These are phyloP conservation scores for Anneissia japonica DNA, from an alignment of 35 echinoderm and acorn worm genomes.

Conservation along the genomic window DNA sequence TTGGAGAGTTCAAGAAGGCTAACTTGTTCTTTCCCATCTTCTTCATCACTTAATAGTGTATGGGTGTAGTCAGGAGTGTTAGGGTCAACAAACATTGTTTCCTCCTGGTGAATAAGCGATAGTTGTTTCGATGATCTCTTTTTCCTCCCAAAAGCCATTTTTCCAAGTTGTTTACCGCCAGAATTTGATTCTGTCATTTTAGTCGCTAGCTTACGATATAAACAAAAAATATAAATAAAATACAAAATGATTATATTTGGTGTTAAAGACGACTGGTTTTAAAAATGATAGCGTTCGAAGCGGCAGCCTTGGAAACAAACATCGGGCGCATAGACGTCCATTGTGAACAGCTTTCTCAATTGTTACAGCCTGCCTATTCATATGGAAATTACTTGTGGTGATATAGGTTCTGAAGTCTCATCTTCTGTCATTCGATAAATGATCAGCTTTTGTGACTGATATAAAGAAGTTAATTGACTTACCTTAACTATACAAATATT, in stretches of 20 bases:
- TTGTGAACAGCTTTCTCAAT: not conserved
- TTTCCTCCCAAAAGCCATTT: not conserved
- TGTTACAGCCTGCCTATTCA: not conserved
- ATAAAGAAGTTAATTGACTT: not conserved
- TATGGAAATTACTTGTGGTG: constrained; percentile 2
- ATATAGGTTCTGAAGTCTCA: no score
- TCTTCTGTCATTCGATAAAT: not conserved
- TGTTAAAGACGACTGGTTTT: no score
- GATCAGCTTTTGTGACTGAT: no score
- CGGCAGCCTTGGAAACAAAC: not conserved
- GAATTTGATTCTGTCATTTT: not conserved
- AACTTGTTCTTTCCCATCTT: not conserved
- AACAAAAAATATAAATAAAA: not conserved
- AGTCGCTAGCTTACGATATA: not conserved
- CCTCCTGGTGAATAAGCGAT: not conserved
- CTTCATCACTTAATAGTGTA: not conserved
- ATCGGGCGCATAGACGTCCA: no score
- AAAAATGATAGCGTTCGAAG: no score
- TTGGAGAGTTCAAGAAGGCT: not conserved
- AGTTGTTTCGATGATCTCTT: not conserved
- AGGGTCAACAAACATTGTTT: not conserved
- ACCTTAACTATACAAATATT: not conserved
- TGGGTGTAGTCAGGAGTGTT: not conserved
- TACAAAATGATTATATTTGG: no score
- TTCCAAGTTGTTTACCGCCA: not conserved